phyloP scores from a whole-genome alignment of 2,797 vertebrate species.

The Phrynocephalus guinanensis region DNA sequence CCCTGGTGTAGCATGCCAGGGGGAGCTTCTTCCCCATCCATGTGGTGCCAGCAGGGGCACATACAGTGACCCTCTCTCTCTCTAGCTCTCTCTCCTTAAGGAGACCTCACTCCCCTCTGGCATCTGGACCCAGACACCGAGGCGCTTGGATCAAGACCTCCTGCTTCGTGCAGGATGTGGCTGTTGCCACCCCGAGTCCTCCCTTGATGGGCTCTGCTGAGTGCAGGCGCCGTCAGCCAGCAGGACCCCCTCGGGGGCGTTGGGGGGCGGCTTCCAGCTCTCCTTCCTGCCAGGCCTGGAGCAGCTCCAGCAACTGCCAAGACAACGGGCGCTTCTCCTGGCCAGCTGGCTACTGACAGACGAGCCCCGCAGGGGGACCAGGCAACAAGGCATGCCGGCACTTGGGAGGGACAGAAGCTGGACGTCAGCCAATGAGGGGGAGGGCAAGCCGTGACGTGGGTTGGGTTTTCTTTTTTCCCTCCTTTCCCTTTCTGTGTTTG shows the following conservation, averaged over 20 bases:
- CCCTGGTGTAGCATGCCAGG: constrained; percentile 74
- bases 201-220: not conserved
- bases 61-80: constrained; percentile 3
- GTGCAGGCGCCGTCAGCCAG: not conserved
- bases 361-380: not conserved
- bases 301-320: constrained; percentile 10
- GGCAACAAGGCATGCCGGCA: not conserved
- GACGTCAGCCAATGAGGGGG: constrained; percentile 7
- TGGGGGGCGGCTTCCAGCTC: not conserved
- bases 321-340: not conserved
- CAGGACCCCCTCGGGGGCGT: constrained; percentile 13
- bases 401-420: not conserved
- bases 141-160: constrained; percentile 26
- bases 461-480: not conserved
- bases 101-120: constrained; percentile 26
- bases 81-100: not conserved
- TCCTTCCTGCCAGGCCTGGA: constrained; percentile 22
- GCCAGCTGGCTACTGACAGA: not conserved
- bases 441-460: constrained; percentile 20
- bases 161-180: constrained; percentile 5
- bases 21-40: constrained; percentile 32
- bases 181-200: not conserved
- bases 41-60: constrained; percentile 18
- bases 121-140: constrained; percentile 13
- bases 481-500: constrained; percentile 33